Percentiles rank a stretch among this genome's conserved stretches.
These are phyloP conservation scores for Nannoperca obscura DNA, from an alignment of 2,797 vertebrate genomes.

Conservation along the genomic window DNA sequence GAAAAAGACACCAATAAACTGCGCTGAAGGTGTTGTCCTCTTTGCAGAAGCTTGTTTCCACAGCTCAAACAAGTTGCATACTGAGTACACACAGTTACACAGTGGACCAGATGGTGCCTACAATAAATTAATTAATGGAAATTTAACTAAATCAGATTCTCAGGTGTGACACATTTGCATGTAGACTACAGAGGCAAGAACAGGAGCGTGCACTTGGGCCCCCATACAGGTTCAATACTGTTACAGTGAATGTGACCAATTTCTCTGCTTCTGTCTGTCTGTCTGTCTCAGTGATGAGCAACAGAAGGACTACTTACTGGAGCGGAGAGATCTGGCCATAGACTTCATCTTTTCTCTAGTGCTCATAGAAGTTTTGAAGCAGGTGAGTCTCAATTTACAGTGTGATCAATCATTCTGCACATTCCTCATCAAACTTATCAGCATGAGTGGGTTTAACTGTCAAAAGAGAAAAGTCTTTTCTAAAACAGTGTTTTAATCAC, in stretches of 20 bases:
- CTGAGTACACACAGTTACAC: not conserved
- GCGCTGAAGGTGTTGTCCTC: not conserved
- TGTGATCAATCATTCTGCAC: not conserved
- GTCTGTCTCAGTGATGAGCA: slow-evolving; percentile 92
- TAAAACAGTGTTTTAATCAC: not conserved
- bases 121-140: slow-evolving; percentile 8
- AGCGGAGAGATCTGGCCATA: slow-evolving; percentile 97
- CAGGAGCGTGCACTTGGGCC: not conserved
- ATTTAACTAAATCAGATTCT: slow-evolving; percentile 6
- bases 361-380: slow-evolving; percentile 98
- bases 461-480: not conserved
- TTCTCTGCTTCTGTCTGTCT: slow-evolving; percentile 15
- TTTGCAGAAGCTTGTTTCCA: not conserved
- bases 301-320: slow-evolving; percentile 98
- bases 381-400: slow-evolving; percentile 85
- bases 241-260: not conserved
- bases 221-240: not conserved
- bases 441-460: not conserved
- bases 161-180: not conserved
- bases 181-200: not conserved
- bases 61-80: slow-evolving; percentile 8
- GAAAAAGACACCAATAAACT: not conserved
- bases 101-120: slow-evolving; percentile 2
- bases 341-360: slow-evolving; percentile 99
- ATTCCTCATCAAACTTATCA: not conserved